Base-by-base conservation (phyloP, 1,140 invertebrate species). In the Drosophila aff. region DNA sequence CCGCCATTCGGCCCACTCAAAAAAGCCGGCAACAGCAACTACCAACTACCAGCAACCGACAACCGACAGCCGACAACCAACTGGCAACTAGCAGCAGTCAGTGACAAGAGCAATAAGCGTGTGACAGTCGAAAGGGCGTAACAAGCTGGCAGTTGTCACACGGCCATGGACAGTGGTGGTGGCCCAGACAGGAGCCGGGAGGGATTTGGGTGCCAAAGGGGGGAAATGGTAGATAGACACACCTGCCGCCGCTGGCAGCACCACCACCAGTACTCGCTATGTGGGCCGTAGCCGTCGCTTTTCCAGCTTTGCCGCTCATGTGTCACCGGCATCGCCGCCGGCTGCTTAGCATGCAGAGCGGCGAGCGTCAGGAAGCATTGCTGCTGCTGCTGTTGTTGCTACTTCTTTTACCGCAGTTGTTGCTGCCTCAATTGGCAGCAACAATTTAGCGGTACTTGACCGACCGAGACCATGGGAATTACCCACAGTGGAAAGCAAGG, bases 371-470 rank as follows among this genome's bases (percentile, higher is more conserved):
- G 80, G 83, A 87, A 89, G 81, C 77, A 59, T 60, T 60, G 69
- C 43, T 41, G 47, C 33, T 61, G 43, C 44, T 59, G 61, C 38
- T 44, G 33, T 33, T 36, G 47, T 23, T 63, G 41, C 31, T 80
- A 44, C 40, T 46, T 40, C 71, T 40, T 38, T 47, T 67, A 47
- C 36, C 28, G 7, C 55, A 43, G 43, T 59, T 58, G 65, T 47
- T 38, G 49, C 44, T 53, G 47, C 58, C 47, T 33, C 75, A 75
- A 75, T 75, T 81, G 62, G 77, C 77, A 87, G 83, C 63, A 61
- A 81, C 81, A 79, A 89, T 81, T 90, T 90, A 89, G 85, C 84
- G 81, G 85, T 90, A 89, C 81, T 90, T 90, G 81, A 46, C 61
- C 60, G 83, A 40, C 59, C 82, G 62, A 64, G 81, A 82, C 76